These are phyloP conservation scores for Agelastica alni DNA, from an alignment of 2,888 invertebrate genomes.

Conservation along the genomic window DNA sequence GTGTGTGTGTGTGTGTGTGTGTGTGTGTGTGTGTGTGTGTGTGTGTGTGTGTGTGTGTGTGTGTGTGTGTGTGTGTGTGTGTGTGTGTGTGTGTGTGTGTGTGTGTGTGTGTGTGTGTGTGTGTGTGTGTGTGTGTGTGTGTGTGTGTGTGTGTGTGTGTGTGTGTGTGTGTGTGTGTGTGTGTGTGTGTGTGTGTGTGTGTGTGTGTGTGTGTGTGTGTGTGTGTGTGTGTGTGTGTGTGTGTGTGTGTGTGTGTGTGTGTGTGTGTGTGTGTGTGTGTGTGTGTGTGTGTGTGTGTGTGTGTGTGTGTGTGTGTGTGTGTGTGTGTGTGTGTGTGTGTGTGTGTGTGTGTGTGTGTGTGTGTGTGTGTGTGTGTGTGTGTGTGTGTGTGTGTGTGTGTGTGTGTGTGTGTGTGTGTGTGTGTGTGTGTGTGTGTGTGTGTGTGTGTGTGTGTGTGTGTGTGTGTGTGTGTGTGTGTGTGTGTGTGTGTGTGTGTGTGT, in stretches of 20 bases:
- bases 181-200: not conserved
- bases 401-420: not conserved
- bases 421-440: not conserved
- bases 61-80: not conserved
- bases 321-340: not conserved
- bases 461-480: not conserved
- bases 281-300: not conserved
- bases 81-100: not conserved
- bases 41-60: not conserved
- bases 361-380: not conserved
- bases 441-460: not conserved
- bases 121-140: not conserved
- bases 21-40: not conserved
- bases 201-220: not conserved
- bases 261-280: not conserved
- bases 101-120: not conserved
- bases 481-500: not conserved
- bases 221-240: not conserved
- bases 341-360: not conserved
- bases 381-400: not conserved
- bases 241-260: not conserved
- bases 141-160: not conserved
- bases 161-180: not conserved
- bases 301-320: not conserved
- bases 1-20: not conserved